A percentile compares a stretch with the other conserved stretches of the same genome.
Evolutionary conservation across 2,113 vertebrate genomes (phyloP).

Genomic region (Plecturocebus donacophilus): DNA sequence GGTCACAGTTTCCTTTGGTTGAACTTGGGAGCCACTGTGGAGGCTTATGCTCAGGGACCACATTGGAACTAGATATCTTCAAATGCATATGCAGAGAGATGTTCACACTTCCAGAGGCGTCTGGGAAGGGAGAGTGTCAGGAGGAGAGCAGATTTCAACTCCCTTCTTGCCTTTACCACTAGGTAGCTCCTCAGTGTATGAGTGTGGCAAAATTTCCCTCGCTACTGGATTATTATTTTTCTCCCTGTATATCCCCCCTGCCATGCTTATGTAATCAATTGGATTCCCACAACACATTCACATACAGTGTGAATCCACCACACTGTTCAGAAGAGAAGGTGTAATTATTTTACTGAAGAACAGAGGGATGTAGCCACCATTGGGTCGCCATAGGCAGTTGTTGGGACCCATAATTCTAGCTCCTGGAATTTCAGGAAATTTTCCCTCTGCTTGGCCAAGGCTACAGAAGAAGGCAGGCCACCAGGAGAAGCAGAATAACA

Average conservation of each 20-base stretch:
- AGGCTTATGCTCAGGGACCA: neutral
- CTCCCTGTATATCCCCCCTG: accelerated
- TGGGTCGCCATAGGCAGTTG: accelerated
- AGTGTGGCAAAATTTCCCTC: too few species aligned
- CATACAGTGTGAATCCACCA: accelerated
- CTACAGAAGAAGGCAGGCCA: accelerated
- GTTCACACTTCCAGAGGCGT: accelerated
- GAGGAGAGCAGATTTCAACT: neutral
- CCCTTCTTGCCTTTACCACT: neutral
- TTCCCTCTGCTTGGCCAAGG: neutral
- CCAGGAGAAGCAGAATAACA: neutral
- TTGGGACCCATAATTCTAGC: neutral
- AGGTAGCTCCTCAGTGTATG: accelerated
- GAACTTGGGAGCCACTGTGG: accelerated
- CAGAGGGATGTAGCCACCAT: neutral
- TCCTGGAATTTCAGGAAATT: neutral
- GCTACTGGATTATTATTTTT: too few species aligned
- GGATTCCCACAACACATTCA: too few species aligned
- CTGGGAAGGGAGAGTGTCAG: accelerated
- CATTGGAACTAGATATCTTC: neutral
- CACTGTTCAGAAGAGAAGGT: neutral
- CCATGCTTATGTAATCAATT: neutral
- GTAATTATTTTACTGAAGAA: neutral
- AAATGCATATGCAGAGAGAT: neutral
- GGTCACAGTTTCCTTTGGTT: neutral